These are phyloP conservation scores for Andinoacara biseriatus DNA, from an alignment of 2,113 vertebrate genomes.

Conservation along the genomic window DNA sequence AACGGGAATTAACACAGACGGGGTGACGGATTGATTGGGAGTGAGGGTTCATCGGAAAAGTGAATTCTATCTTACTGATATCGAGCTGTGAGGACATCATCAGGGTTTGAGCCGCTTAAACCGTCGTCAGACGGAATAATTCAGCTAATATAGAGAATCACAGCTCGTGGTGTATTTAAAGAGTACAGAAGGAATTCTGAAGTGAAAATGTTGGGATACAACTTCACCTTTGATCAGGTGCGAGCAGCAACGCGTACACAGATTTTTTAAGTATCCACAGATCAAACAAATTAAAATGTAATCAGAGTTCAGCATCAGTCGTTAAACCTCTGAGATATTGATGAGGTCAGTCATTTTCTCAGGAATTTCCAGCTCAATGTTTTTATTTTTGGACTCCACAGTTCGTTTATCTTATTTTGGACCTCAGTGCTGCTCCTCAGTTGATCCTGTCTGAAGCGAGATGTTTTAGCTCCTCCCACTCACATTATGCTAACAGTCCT, in stretches of 20 bases:
- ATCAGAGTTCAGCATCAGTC: too few species aligned
- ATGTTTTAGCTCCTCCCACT: background rate
- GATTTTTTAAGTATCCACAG: too few species aligned
- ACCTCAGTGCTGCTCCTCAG: background rate
- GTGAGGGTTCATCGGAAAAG: background rate
- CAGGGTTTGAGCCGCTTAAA: background rate
- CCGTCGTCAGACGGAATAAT: background rate
- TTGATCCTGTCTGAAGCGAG: background rate
- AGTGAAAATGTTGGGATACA: background rate
- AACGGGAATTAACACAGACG: background rate
- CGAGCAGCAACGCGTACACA: too few species aligned
- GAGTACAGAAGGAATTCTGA: background rate
- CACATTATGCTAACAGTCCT: background rate
- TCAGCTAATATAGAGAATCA: background rate
- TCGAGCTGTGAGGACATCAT: slow-evolving; percentile 3
- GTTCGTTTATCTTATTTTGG: background rate
- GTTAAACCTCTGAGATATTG: too few species aligned
- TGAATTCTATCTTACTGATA: background rate
- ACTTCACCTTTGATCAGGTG: background rate
- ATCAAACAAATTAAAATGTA: too few species aligned
- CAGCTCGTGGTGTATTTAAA: background rate
- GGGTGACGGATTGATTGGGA: background rate
- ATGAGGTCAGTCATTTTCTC: too few species aligned
- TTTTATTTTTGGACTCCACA: background rate
- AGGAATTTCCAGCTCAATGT: too few species aligned